A percentile compares a stretch with the other conserved stretches of the same genome.
phyloP scores from a whole-genome alignment of 2,113 vertebrate genomes.

The Theristicus caerulescens region DNA sequence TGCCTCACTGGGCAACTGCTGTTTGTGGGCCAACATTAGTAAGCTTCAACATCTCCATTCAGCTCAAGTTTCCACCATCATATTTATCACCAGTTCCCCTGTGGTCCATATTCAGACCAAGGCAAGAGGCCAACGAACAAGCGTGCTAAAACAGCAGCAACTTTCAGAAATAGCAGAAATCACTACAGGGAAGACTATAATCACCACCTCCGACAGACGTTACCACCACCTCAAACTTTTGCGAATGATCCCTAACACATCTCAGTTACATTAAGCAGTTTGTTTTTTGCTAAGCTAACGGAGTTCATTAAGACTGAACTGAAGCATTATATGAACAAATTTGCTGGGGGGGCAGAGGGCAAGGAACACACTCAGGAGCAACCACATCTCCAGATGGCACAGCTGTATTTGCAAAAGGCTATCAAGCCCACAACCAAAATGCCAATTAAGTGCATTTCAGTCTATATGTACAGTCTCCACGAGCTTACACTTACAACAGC shows the following conservation, averaged over 20 bases:
- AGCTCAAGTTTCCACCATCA: not conserved
- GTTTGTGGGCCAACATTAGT: not conserved
- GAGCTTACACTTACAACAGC: not conserved
- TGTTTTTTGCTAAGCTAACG: not conserved
- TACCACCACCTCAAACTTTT: not conserved
- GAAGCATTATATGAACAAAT: not conserved
- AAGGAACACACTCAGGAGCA: not conserved
- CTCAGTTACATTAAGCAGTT: not conserved
- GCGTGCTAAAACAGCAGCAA: not conserved
- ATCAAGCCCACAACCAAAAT: rapidly evolving
- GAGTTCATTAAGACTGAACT: not conserved
- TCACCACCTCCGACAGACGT: not conserved
- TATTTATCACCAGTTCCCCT: not conserved
- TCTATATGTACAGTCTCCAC: rapidly evolving
- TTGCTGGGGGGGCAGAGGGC: no score
- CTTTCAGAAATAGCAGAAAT: not conserved
- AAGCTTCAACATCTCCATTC: not conserved
- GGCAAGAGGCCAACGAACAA: not conserved
- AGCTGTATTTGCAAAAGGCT: not conserved
- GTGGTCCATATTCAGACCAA: not conserved
- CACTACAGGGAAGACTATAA: not conserved
- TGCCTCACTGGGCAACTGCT: not conserved
- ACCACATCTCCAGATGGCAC: not conserved
- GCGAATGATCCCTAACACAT: not conserved
- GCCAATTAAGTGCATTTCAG: not conserved